Evolutionary conservation across 2,113 vertebrate genomes (phyloP), one percentile per base, ranked within the genome.

Genomic region (Thunnus maccoyii): DNA sequence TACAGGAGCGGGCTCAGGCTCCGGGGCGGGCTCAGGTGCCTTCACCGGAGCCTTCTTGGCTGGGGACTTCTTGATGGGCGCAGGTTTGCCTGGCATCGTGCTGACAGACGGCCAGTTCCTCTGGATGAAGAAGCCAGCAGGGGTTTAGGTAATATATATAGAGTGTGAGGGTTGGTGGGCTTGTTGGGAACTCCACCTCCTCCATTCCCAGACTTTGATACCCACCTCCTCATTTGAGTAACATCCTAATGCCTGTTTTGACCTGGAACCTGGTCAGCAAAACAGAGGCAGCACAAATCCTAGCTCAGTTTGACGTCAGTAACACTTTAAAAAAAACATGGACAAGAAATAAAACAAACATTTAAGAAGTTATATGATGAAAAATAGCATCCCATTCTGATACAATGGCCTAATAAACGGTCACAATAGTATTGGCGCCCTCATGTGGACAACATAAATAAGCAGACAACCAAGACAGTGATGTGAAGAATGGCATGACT

Each of bases 31-130:
- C 75, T 91, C 88, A 47, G 91, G 82, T 3, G 69, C 82, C 67
- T 91, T 93, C 17, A 47, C 80, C 1, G 58, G 89, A 47, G 88
- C 89, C 88, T 91, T 92, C 78, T 94, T 93, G 70, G 76, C 84
- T 14, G 93, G 91, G 48, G 92, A 75, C 76, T 94, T 94, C 75
- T 94, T 92, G 82, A 94, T 91, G 69, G 94, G 80, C 2, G 83
- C 88, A 30, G 94, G 92, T 86, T 82, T 72, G 22, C 77, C 72
- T 63, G 90, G 91, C 94, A 94, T 91, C 20, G 52, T 83, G 78
- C 70, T 67, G 64, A 72, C 56, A 58, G 77, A 86, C 51, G 5
- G 27, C 30, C 69, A 81, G 57, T 87, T 41, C 70, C 68, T 89
- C 61, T 75, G 80, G 82, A 86, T 86, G 41, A 55, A 54, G 22